Percentiles rank a stretch among this genome's conserved stretches.
These are phyloP conservation scores for Hydrocynus forskahlii DNA, from an alignment of 2,797 vertebrate genomes.

Conservation along the genomic window DNA sequence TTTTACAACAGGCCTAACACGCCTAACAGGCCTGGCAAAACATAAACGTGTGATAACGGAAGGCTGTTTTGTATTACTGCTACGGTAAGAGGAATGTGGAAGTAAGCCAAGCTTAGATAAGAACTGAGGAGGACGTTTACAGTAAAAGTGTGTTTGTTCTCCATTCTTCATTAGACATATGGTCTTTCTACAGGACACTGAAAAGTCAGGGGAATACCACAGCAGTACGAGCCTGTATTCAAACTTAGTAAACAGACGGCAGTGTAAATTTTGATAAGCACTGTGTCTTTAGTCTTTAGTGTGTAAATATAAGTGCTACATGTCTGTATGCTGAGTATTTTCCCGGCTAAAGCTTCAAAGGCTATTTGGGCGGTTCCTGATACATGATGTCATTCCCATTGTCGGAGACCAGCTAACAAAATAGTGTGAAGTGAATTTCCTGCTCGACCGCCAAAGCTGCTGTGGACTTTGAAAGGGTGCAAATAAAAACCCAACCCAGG, in stretches of 20 bases:
- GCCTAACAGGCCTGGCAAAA: constrained; percentile 53
- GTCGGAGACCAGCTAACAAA: constrained; percentile 15
- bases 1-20: constrained; percentile 28
- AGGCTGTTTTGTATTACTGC: constrained; percentile 24
- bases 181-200: background rate
- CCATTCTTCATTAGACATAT: constrained; percentile 1
- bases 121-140: constrained; percentile 25
- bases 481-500: constrained; percentile 34
- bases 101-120: constrained; percentile 32
- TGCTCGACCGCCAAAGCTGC: constrained; percentile 17
- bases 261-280: background rate
- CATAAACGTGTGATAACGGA: constrained; percentile 43
- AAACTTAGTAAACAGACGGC: constrained; percentile 7
- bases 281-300: background rate
- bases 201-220: constrained; percentile 12
- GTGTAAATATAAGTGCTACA: background rate
- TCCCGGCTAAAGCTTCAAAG: background rate
- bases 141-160: constrained; percentile 36
- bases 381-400: constrained; percentile 40
- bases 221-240: background rate
- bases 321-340: background rate
- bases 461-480: constrained; percentile 51
- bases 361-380: background rate
- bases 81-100: constrained; percentile 28
- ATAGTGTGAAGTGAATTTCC: constrained; percentile 33